These are phyloP conservation scores for Rhinopomastus cyanomelas DNA, from an alignment of 2,113 vertebrate species.

Conservation along the genomic window DNA sequence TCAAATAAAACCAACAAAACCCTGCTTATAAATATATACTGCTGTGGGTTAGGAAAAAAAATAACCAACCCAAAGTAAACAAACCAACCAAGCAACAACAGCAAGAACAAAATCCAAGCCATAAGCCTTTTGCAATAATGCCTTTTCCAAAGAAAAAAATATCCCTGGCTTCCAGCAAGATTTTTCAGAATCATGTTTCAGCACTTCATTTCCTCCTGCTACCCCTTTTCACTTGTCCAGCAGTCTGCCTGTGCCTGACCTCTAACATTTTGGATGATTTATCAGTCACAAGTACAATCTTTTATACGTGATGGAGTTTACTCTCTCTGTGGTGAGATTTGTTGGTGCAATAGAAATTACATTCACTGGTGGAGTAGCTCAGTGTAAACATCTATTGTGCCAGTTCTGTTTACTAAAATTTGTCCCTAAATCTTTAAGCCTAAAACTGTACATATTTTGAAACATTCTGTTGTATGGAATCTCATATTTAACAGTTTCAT, in stretches of 20 bases:
- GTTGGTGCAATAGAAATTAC: constrained; percentile 28
- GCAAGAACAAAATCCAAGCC: neutral
- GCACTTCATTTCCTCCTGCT: neutral
- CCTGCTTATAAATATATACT: neutral
- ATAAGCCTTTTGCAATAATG: neutral
- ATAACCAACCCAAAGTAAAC: neutral
- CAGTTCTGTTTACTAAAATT: constrained; percentile 66
- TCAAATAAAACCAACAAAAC: neutral
- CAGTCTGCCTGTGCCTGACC: neutral
- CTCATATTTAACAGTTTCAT: constrained; percentile 84
- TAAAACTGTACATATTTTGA: constrained; percentile 75
- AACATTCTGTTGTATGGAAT: constrained; percentile 74
- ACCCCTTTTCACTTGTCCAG: neutral
- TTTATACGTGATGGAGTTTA: neutral
- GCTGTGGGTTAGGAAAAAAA: neutral
- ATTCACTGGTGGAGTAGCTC: neutral
- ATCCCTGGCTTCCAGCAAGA: neutral
- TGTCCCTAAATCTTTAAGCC: constrained; percentile 60
- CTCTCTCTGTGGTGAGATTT: neutral
- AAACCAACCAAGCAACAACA: neutral
- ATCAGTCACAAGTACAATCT: neutral
- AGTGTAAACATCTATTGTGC: constrained; percentile 28
- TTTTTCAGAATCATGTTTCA: neutral
- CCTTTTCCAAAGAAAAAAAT: neutral
- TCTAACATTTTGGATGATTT: neutral